These are phyloP conservation scores for Tadarida brasiliensis DNA, from an alignment of 2,797 vertebrate species.

Conservation along the genomic window DNA sequence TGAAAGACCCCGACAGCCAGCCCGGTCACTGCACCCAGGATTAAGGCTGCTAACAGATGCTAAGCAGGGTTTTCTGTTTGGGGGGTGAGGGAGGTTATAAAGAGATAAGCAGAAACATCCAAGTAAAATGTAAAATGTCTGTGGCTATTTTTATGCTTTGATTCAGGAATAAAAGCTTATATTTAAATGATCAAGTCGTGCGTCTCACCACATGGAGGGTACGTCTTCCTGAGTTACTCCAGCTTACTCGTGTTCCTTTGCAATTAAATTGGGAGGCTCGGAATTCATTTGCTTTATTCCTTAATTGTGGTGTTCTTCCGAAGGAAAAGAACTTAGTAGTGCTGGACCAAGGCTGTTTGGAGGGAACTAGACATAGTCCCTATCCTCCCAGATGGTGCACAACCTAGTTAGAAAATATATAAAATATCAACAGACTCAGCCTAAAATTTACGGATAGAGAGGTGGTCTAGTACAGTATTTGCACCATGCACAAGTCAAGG, in stretches of 20 bases:
- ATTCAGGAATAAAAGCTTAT: background rate
- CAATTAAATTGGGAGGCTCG: background rate
- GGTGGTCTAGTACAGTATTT: background rate
- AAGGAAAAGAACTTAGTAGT: background rate
- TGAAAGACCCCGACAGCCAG: background rate
- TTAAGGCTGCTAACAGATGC: background rate
- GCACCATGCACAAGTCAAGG: background rate
- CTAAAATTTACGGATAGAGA: background rate
- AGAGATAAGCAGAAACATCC: conserved; percentile 52
- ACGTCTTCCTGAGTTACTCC: background rate
- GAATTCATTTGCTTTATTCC: background rate
- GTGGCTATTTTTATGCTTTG: background rate
- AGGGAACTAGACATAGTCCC: background rate
- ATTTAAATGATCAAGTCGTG: background rate
- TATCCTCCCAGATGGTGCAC: background rate
- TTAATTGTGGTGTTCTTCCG: background rate
- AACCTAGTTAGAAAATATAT: background rate
- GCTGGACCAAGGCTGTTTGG: background rate
- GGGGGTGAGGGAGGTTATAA: background rate
- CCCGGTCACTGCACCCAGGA: background rate
- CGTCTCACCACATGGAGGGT: background rate
- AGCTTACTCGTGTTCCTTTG: background rate
- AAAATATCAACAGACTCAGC: background rate
- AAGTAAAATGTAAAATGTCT: conserved; percentile 31
- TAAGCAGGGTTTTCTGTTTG: background rate